Evolutionary conservation across 2,888 invertebrate genomes (phyloP).

Genomic region (Pandemis cinnamomeana): DNA sequence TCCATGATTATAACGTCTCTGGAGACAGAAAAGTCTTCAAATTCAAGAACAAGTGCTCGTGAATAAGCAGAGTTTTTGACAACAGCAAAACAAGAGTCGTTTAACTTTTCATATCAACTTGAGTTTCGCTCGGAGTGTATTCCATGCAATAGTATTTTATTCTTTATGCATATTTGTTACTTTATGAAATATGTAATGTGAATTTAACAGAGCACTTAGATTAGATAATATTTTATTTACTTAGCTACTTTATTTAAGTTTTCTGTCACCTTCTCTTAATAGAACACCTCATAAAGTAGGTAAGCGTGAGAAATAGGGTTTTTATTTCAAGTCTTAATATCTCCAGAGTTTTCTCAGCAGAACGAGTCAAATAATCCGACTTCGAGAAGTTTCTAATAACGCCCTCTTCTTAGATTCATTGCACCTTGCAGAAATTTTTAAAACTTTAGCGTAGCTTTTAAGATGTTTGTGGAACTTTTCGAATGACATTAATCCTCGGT

Average conservation of each 20-base stretch:
- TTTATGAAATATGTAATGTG: background rate
- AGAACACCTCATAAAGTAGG: background rate
- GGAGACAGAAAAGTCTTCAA: conserved; percentile 53
- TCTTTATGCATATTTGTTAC: conserved; percentile 13
- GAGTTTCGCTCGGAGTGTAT: conserved; percentile 46
- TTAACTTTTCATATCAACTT: conserved; percentile 67
- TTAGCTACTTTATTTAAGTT: background rate
- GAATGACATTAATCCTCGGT: conserved; percentile 71
- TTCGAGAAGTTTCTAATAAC: conserved; percentile 76
- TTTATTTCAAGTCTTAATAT: conserved; percentile 51
- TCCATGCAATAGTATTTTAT: conserved; percentile 22
- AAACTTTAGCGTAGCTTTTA: conserved; percentile 62
- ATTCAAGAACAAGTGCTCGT: conserved; percentile 52
- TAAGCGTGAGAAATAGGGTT: background rate
- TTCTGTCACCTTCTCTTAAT: background rate
- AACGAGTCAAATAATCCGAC: conserved; percentile 58
- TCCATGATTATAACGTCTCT: conserved; percentile 54
- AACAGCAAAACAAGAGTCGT: conserved; percentile 68
- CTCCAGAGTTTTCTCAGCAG: conserved; percentile 56
- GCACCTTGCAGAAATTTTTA: conserved; percentile 73
- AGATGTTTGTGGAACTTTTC: conserved; percentile 70
- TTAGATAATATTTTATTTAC: background rate
- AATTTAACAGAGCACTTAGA: background rate
- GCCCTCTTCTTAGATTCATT: conserved; percentile 72
- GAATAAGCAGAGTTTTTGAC: conserved; percentile 64